Evolutionary conservation across 2,888 invertebrate genomes (phyloP).

Genomic region (Callyntrura sp.): DNA sequence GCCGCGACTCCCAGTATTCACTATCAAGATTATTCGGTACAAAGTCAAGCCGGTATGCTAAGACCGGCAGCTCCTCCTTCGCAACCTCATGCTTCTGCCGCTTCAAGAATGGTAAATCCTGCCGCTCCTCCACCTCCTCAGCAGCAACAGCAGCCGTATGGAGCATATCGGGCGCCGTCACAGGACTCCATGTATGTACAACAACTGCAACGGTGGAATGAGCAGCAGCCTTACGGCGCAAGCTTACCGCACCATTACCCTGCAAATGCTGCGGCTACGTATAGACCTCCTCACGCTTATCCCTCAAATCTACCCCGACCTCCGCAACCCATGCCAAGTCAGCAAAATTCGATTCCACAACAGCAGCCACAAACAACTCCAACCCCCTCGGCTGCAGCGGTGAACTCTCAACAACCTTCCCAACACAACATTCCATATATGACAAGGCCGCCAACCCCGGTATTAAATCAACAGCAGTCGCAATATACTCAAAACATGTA

Average conservation of each 20-base stretch:
- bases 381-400: conserved; percentile 84
- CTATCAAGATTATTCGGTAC: conserved; percentile 83
- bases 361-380: conserved; percentile 84
- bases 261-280: conserved; percentile 81
- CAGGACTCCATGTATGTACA: conserved; percentile 83
- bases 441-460: conserved; percentile 81
- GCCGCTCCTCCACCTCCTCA: conserved; percentile 75
- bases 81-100: conserved; percentile 79
- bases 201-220: conserved; percentile 83
- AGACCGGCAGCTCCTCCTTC: conserved; percentile 79
- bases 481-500: conserved; percentile 83
- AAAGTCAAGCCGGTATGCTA: conserved; percentile 82
- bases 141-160: conserved; percentile 78
- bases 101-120: conserved; percentile 81
- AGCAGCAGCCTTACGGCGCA: conserved; percentile 85
- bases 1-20: conserved; percentile 82
- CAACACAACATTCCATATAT: conserved; percentile 84
- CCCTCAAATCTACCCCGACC: conserved; percentile 83
- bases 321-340: conserved; percentile 80
- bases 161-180: conserved; percentile 78
- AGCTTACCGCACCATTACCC: conserved; percentile 84
- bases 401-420: conserved; percentile 85
- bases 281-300: conserved; percentile 83
- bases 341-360: conserved; percentile 86
- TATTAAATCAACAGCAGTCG: conserved; percentile 81